These are phyloP conservation scores for Latheticus oryzae DNA, from an alignment of 2,888 invertebrate genomes.

Conservation along the genomic window DNA sequence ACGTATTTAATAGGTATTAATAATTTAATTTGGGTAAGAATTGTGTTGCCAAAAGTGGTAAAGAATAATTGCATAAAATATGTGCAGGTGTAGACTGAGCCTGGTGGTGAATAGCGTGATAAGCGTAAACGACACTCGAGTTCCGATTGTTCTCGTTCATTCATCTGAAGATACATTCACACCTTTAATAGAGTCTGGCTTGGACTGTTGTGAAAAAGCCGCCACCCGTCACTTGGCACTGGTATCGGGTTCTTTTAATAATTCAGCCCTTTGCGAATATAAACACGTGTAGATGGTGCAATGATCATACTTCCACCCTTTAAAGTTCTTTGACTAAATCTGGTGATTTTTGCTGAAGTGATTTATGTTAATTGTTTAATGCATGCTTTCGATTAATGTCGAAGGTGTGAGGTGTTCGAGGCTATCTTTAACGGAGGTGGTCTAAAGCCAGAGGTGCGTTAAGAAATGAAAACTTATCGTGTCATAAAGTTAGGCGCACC, in stretches of 20 bases:
- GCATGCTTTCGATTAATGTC: slow-evolving; percentile 24
- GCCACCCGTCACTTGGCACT: slow-evolving; percentile 42
- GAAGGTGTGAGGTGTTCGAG: slow-evolving; percentile 21
- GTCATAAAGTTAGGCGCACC: slow-evolving; percentile 38
- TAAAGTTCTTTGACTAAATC: no score
- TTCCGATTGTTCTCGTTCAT: slow-evolving; percentile 50
- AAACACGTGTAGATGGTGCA: slow-evolving; percentile 3
- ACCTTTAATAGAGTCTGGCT: slow-evolving; percentile 50
- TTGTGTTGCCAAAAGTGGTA: no score
- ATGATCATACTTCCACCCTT: no score
- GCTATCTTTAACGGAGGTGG: slow-evolving; percentile 28
- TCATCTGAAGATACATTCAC: slow-evolving; percentile 49
- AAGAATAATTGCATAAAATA: slow-evolving; percentile 40
- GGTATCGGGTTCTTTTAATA: slow-evolving; percentile 40
- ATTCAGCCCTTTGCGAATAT: slow-evolving; percentile 29
- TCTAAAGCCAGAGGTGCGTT: slow-evolving; percentile 31
- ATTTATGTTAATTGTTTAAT: slow-evolving; percentile 34
- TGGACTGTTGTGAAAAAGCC: slow-evolving; percentile 44
- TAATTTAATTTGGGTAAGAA: no score
- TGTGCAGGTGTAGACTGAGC: slow-evolving; percentile 38
- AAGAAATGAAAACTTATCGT: slow-evolving; percentile 41
- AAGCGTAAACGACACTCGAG: slow-evolving; percentile 47
- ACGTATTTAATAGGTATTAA: background rate
- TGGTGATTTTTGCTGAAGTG: slow-evolving; percentile 11
- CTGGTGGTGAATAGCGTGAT: slow-evolving; percentile 41